Evolutionary conservation across 2,797 vertebrate genomes (phyloP).

Genomic region (Ptychobarbus kaznakovi): DNA sequence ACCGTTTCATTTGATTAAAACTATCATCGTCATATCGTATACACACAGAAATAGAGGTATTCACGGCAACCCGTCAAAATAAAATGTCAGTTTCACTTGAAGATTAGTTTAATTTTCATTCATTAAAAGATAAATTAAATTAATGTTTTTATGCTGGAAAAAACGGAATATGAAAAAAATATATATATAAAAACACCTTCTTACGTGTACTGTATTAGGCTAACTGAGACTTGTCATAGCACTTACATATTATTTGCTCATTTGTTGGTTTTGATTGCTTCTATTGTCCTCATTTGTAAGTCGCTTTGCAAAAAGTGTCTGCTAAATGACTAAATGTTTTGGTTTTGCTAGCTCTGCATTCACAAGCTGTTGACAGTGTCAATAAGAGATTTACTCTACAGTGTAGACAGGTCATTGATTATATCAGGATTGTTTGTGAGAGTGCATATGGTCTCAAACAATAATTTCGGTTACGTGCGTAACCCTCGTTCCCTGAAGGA

Average conservation of each 20-base stretch:
- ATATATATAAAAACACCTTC: too few relatives aligned
- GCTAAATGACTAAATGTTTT: not conserved
- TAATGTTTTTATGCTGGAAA: too few relatives aligned
- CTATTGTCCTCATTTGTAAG: not conserved
- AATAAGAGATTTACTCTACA: not conserved
- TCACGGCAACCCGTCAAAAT: too few relatives aligned
- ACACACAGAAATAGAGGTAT: too few relatives aligned
- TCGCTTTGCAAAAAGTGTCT: not conserved
- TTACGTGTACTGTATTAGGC: too few relatives aligned
- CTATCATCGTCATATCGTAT: too few relatives aligned
- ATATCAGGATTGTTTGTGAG: not conserved
- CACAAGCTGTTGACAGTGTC: not conserved
- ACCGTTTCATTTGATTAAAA: too few relatives aligned
- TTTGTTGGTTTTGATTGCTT: not conserved
- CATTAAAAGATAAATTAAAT: too few relatives aligned
- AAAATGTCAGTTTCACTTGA: too few relatives aligned
- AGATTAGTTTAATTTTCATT: too few relatives aligned
- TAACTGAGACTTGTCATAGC: not conserved
- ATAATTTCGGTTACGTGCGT: not conserved
- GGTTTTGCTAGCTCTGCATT: not conserved
- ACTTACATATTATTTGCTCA: not conserved
- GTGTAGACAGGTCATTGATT: not conserved
- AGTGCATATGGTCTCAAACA: not conserved
- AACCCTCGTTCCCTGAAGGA: too few relatives aligned
- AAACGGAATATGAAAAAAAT: too few relatives aligned